These are phyloP conservation scores for Scartelaos histophorus DNA, from an alignment of 2,113 vertebrate species.

Conservation along the genomic window DNA sequence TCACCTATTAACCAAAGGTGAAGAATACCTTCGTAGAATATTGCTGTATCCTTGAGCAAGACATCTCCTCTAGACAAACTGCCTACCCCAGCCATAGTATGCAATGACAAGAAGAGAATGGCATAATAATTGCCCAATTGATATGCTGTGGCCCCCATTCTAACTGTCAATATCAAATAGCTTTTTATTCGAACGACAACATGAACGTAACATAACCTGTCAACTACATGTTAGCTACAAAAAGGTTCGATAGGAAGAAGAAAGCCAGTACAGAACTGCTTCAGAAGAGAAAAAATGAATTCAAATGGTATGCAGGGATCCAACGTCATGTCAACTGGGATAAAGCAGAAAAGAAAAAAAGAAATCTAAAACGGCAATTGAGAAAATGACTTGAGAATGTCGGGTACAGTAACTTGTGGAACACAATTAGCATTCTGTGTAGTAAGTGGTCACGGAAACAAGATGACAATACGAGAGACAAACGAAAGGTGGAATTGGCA, in stretches of 20 bases:
- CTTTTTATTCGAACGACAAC: background rate
- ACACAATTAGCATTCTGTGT: constrained; percentile 52
- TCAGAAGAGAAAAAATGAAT: constrained; percentile 18
- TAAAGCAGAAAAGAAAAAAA: background rate
- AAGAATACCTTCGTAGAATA: no score
- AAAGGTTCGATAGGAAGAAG: constrained; percentile 13
- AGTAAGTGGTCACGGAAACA: constrained; percentile 30
- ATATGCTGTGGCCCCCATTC: background rate
- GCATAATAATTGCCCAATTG: background rate
- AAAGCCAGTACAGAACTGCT: constrained; percentile 11
- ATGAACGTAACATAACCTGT: background rate
- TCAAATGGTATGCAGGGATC: constrained; percentile 38
- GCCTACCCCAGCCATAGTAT: background rate
- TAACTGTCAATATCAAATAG: background rate
- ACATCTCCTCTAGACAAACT: background rate
- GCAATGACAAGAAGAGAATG: background rate
- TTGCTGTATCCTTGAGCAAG: background rate
- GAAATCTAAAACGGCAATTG: constrained; percentile 6
- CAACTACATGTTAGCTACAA: background rate
- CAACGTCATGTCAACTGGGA: constrained; percentile 28
- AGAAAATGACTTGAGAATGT: constrained; percentile 31
- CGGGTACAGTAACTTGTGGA: constrained; percentile 25
- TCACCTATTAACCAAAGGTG: background rate
- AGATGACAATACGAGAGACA: constrained; percentile 34
- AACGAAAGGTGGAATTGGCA: constrained; percentile 21